Evolutionary conservation across 2,797 vertebrate genomes (phyloP).

Genomic region (Sebastolobus altivelis): DNA sequence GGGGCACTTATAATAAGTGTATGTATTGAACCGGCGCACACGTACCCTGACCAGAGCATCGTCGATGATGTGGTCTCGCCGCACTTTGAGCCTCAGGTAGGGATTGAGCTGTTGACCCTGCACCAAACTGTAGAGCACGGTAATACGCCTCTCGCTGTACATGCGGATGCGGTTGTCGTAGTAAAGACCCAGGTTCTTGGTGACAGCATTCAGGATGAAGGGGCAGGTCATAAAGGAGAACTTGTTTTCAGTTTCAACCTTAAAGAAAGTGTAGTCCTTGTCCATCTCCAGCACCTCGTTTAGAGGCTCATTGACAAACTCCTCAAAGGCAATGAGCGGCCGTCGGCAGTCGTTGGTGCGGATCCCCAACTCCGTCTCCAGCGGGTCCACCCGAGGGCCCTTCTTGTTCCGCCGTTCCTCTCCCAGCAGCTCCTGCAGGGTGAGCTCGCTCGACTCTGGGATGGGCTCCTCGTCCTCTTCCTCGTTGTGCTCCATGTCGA

Average conservation of each 20-base stretch:
- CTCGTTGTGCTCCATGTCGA: conserved; percentile 94
- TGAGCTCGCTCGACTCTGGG: conserved; percentile 96
- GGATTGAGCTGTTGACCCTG: conserved; percentile 99
- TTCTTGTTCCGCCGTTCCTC: conserved; percentile 98
- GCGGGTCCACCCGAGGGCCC: conserved; percentile 95
- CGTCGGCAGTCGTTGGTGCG: conserved; percentile 96
- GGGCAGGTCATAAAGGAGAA: conserved; percentile 99
- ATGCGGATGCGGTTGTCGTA: conserved; percentile 99
- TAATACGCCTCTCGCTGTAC: conserved; percentile 99
- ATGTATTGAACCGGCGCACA: conserved; percentile 18
- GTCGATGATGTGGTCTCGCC: conserved; percentile 98
- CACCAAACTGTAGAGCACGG: conserved; percentile 97
- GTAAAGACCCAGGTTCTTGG: conserved; percentile 98
- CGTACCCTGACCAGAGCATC: conserved; percentile 98
- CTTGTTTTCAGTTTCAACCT: conserved; percentile 99
- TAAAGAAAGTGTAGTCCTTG: conserved; percentile 99
- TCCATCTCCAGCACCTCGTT: conserved; percentile 99
- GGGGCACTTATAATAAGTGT: rapidly evolving
- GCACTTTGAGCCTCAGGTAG: conserved; percentile 96
- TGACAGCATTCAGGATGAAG: conserved; percentile 98
- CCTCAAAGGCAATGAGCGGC: conserved; percentile 95
- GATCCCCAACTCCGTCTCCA: conserved; percentile 96
- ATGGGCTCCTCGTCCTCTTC: conserved; percentile 98
- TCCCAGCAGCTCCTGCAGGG: conserved; percentile 95
- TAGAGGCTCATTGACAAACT: conserved; percentile 98